Evolutionary conservation across 2,113 vertebrate genomes (phyloP).

Genomic region (Brachionichthys hirsutus): DNA sequence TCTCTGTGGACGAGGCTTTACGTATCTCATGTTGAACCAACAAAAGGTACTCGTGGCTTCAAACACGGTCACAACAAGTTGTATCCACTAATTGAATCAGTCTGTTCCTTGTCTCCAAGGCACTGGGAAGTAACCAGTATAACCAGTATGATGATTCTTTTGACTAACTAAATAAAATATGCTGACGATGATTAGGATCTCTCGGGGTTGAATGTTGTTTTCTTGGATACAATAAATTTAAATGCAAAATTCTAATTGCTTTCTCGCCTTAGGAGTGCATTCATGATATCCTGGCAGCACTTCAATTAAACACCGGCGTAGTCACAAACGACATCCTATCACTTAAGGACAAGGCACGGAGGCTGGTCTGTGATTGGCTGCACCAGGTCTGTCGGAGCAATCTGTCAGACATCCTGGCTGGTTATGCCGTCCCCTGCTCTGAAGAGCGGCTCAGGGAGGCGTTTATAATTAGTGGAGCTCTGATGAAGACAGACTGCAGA

Average conservation of each 20-base stretch:
- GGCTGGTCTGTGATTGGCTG: conserved; percentile 82
- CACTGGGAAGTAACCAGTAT: not conserved
- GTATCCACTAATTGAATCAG: not conserved
- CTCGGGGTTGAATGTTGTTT: too few relatives aligned
- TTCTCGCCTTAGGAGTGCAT: conserved; percentile 81
- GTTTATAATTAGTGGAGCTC: conserved; percentile 70
- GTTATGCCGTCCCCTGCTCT: conserved; percentile 42
- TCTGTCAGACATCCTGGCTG: conserved; percentile 63
- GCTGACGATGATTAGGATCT: too few relatives aligned
- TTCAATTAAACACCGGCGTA: conserved; percentile 74
- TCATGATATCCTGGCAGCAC: conserved; percentile 79
- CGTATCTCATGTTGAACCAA: conserved; percentile 84
- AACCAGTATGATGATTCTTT: too few relatives aligned
- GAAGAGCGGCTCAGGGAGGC: conserved; percentile 74
- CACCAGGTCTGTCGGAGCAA: conserved; percentile 74
- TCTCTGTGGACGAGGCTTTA: conserved; percentile 86
- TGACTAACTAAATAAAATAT: too few relatives aligned
- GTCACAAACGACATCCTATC: conserved; percentile 81
- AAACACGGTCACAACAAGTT: not conserved
- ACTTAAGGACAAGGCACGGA: conserved; percentile 80
- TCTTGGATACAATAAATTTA: too few relatives aligned
- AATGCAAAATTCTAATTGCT: not conserved
- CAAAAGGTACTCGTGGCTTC: conserved; percentile 80
- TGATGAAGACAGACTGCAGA: conserved; percentile 75
- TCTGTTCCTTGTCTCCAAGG: not conserved